Conservation (phyloP, 2,888 invertebrate species). For the Dasysyrphus albostriatus region DNA sequence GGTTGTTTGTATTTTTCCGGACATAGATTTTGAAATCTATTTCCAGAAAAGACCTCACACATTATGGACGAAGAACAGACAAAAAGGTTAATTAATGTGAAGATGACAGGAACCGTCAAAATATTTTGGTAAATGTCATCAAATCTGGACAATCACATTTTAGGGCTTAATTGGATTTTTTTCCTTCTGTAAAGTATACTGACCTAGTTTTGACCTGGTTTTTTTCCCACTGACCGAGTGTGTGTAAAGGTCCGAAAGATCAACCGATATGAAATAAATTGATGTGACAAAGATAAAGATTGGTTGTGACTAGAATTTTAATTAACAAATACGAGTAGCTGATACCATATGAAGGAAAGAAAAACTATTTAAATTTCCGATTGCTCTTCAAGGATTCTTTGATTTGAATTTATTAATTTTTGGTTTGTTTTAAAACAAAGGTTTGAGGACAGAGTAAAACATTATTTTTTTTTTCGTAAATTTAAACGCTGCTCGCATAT, state of each 20-base stretch:
- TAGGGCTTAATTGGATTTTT: slow-evolving; percentile 1
- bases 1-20: slow-evolving; percentile 45
- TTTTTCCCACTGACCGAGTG: not conserved
- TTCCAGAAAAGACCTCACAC: slow-evolving; percentile 56
- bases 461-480: no score
- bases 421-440: no score
- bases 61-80: slow-evolving; percentile 3
- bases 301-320: not conserved
- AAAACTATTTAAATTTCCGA: no score
- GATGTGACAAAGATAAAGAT: not conserved
- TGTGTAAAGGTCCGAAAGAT: not conserved
- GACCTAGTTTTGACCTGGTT: slow-evolving; percentile 12
- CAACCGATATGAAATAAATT: not conserved
- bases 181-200: not conserved
- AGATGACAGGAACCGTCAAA: slow-evolving; percentile 58
- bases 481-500: no score
- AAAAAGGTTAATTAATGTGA: slow-evolving; percentile 62
- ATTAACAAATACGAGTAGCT: no score
- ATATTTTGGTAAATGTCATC: slow-evolving; percentile 50
- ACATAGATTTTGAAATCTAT: slow-evolving; percentile 15
- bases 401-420: no score
- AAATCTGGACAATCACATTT: slow-evolving; percentile 5
- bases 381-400: no score
- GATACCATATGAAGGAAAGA: no score
- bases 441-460: no score